Base-by-base conservation (phyloP, 2,888 invertebrate genomes). In the Cataglyphis cursor region DNA sequence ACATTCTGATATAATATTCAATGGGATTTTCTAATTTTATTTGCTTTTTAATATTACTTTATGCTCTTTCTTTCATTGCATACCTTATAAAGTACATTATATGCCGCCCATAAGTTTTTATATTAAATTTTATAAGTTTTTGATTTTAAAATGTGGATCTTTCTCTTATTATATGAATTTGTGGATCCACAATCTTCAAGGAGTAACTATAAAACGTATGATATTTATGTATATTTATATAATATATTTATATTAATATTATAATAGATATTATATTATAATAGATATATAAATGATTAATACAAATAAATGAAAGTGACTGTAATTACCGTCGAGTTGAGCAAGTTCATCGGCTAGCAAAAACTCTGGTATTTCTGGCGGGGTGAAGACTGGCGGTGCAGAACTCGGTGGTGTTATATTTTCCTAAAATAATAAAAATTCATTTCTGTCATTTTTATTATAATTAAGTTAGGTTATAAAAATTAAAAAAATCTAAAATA, bases 301-400 rank as follows among this genome's bases (percentile, higher is more conserved):
- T 59, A 24, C 24, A 8, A 21, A 24, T 72, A 18, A 38, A 4
- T 54, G n/a, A 21, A 35, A 70, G 1, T 54, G 21, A 10, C 0
- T 4, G 9, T 21, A 41, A 41, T 90, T 89, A 93, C 94, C 94
- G 44, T 92, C 92, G 68, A 93, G 87, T 65, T 92, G 91, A 51
- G 91, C 89, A 6, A 93, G 85, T 31, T 94, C 88, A 94, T 95
- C 90, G 95, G 94, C 88, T 95, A 95, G 92, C 74, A 95, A 94
- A 93, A 95, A 95, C 87, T 95, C 95, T 0, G 96, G 96, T 70
- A 96, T 95, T 75, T 96, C 96, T 0, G 97, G 97, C 1, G 98
- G 97, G 0, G 97, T 96, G 92, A 97, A 97, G 35, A 97, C 97
- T 96, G 72, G 98, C 5, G 98, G 97, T 1, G 97, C 97, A 1